These are phyloP conservation scores for Nerophis ophidion DNA, from an alignment of 2,113 vertebrate species.

Conservation along the genomic window DNA sequence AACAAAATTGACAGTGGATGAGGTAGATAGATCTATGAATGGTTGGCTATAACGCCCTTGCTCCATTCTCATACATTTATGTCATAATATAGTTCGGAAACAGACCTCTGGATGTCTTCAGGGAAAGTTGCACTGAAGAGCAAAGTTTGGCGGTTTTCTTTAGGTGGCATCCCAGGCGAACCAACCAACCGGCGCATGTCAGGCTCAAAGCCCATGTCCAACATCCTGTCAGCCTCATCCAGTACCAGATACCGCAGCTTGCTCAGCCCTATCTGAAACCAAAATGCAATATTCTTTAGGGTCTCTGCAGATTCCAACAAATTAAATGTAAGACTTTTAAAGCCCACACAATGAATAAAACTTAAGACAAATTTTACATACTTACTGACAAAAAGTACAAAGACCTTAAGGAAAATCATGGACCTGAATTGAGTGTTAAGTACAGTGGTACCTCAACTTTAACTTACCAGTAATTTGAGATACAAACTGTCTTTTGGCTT, in stretches of 20 bases:
- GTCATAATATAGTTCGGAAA: background rate
- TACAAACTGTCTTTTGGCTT: too few species aligned
- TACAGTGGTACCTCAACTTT: too few species aligned
- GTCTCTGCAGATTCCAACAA: too few species aligned
- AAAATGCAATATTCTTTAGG: background rate
- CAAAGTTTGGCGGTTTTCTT: slow-evolving; percentile 84
- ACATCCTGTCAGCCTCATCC: slow-evolving; percentile 94
- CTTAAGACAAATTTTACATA: too few species aligned
- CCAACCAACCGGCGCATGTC: slow-evolving; percentile 81
- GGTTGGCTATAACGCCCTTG: background rate
- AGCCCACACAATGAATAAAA: too few species aligned
- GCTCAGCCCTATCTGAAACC: slow-evolving; percentile 74
- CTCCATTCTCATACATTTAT: background rate
- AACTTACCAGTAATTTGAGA: too few species aligned
- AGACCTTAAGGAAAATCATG: too few species aligned
- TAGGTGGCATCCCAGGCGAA: slow-evolving; percentile 81
- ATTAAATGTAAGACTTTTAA: too few species aligned
- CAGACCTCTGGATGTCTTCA: slow-evolving; percentile 84
- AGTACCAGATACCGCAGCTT: slow-evolving; percentile 85
- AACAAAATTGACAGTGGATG: too few species aligned
- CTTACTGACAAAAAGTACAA: too few species aligned
- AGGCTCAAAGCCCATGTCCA: slow-evolving; percentile 93
- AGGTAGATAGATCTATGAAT: too few species aligned
- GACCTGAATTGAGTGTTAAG: too few species aligned
- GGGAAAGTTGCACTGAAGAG: slow-evolving; percentile 97